A percentile compares a stretch with the other conserved stretches of the same genome.
phyloP scores from a whole-genome alignment of 53 echinoderm and acorn worm species.

The Actinopyga echinites region DNA sequence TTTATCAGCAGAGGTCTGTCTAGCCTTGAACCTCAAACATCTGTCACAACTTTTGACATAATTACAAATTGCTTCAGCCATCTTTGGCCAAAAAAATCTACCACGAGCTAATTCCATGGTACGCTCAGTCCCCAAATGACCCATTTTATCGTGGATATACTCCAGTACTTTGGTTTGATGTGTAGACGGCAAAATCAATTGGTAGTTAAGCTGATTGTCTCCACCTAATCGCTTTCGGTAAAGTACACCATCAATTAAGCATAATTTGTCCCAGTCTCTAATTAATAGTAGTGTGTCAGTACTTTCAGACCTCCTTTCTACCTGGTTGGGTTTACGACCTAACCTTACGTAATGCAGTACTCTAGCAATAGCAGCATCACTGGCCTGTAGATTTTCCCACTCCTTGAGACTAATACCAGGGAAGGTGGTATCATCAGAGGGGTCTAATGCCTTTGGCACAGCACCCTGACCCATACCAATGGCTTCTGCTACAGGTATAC shows the following conservation, averaged over 20 bases:
- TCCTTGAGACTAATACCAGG: not conserved
- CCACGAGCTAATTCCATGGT: not conserved
- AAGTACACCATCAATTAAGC: not conserved
- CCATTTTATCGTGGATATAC: not conserved
- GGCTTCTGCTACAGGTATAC: not conserved
- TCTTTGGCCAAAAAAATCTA: slow-evolving; percentile 5
- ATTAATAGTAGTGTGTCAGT: not conserved
- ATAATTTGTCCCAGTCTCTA: slow-evolving; percentile 45
- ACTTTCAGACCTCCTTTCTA: not conserved
- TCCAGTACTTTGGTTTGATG: not conserved
- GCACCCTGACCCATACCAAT: not conserved
- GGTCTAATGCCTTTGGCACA: not conserved
- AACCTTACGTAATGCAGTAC: not conserved
- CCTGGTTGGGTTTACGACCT: not conserved
- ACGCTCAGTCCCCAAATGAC: not conserved
- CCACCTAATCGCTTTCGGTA: not conserved
- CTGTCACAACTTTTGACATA: not conserved
- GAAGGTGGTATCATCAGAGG: not conserved
- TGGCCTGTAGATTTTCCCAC: not conserved
- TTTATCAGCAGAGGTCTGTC: not conserved
- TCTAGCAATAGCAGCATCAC: not conserved
- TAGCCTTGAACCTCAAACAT: not conserved
- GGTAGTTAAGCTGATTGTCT: no score
- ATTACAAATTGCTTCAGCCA: not conserved
- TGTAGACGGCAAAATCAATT: slow-evolving; percentile 14